Conservation (phyloP, 2,113 vertebrate species). For the Shinisaurus crocodilurus region DNA sequence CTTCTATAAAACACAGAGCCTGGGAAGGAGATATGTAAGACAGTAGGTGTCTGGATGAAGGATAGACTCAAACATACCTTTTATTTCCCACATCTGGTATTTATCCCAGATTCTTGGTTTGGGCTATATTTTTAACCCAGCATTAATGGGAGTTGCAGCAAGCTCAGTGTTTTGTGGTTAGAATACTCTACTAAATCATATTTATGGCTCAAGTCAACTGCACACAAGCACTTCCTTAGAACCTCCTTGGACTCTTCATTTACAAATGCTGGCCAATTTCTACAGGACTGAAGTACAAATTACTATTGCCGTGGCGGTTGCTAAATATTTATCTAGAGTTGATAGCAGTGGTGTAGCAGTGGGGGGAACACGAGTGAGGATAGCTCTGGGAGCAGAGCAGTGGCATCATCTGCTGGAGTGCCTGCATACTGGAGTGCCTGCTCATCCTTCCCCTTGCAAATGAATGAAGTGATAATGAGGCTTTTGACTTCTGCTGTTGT, state of each 20-base stretch:
- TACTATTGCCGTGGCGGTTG: background rate
- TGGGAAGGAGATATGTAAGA: conserved; percentile 37
- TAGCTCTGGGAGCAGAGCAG: background rate
- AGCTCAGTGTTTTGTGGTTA: conserved; percentile 37
- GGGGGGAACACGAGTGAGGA: background rate
- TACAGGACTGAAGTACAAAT: background rate
- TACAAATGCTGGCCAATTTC: background rate
- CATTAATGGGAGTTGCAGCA: conserved; percentile 42
- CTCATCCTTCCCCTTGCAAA: background rate
- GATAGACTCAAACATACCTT: conserved; percentile 45
- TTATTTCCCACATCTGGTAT: conserved; percentile 42
- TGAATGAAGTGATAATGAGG: background rate
- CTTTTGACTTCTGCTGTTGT: background rate
- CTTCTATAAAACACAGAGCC: conserved; percentile 36
- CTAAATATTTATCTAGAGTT: background rate
- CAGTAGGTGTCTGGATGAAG: conserved; percentile 48
- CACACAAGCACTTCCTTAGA: background rate
- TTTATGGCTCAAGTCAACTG: conserved; percentile 5
- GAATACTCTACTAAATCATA: conserved; percentile 22
- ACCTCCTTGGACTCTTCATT: conserved; percentile 7
- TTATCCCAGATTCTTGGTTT: conserved; percentile 50
- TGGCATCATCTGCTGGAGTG: background rate
- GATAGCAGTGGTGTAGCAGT: background rate
- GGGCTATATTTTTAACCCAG: conserved; percentile 49
- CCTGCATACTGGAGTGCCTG: background rate